Evolutionary conservation across 2,113 vertebrate species (phyloP), one percentile per base, ranked within the genome.

Genomic region (Antechinus flavipes): DNA sequence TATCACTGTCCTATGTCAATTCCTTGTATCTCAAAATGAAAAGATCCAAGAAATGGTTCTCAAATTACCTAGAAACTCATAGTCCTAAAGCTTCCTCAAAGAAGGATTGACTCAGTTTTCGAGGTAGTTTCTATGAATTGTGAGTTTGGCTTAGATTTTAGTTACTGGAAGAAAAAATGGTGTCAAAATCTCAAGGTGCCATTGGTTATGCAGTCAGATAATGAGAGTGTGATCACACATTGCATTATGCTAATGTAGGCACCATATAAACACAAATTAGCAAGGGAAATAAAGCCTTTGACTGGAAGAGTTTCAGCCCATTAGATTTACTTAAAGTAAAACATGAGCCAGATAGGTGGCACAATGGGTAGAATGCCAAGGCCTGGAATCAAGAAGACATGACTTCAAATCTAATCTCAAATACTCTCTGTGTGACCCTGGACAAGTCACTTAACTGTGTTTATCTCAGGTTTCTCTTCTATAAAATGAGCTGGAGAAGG

Each of bases 101-200:
- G 68, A 16, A 76, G 68, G n/a, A 76, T 76, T 19, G 19, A 22
- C 22, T 42, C 16, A 19, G 7, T 76, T n/a, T 76, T 76, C 68
- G 8, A n/a, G 68, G 42, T n/a, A n/a, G 14, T 5, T 30, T 42
- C 35, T 8, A 42, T 25, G 2, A 95, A 11, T n/a, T n/a, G 16
- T 91, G 46, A 91, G 4, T 91, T 54, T 68, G 54, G 92, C 50
- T 52, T 54, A 93, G 35, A 47, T 49, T 47, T 76, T 2, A 52
- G 1, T 93, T 94, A 53, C 46, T 49, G 19, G 19, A 10, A 0
- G 5, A 49, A 3, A 8, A 9, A 25, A 46, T 89, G 25, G 42
- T 92, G 90, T 93, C 52, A 94, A 61, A 56, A 4, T 89, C 24
- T 46, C 91, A 27, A 95, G 96, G 76, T 89, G 35, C 19, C 68